These are phyloP conservation scores for Conchocele bisecta DNA, from an alignment of 2,888 invertebrate genomes.

Conservation along the genomic window DNA sequence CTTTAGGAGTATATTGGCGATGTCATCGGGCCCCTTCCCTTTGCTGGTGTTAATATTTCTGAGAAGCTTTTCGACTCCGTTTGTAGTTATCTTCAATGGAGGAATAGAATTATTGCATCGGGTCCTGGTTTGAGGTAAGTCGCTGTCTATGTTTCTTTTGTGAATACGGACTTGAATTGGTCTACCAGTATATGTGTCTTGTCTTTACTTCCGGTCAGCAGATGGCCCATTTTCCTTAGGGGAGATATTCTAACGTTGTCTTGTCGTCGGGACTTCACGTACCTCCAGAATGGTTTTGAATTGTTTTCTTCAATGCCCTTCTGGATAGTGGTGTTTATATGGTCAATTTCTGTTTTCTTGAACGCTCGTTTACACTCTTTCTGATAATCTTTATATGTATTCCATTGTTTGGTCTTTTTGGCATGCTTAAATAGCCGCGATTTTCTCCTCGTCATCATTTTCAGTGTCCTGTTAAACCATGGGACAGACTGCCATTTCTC, in stretches of 20 bases:
- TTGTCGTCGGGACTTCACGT: constrained; percentile 23
- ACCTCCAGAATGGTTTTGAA: constrained; percentile 23
- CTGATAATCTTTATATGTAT: constrained; percentile 5
- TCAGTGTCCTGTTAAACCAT: constrained; percentile 15
- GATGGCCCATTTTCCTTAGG: constrained; percentile 31
- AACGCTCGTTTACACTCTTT: constrained; percentile 19
- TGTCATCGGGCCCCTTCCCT: constrained; percentile 9
- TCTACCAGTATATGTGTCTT: constrained; percentile 31
- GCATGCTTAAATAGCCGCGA: constrained; percentile 23
- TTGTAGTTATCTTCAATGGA: background rate
- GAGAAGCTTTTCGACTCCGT: background rate
- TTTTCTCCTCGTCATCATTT: constrained; percentile 13
- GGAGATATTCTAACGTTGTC: constrained; percentile 18
- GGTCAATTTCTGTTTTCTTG: constrained; percentile 27
- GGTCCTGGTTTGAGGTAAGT: too few species aligned
- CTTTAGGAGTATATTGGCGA: constrained; percentile 12
- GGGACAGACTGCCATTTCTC: constrained; percentile 8
- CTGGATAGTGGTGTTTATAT: constrained; percentile 28
- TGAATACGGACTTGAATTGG: constrained; percentile 51
- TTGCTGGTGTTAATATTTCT: constrained; percentile 23
- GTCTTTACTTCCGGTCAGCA: constrained; percentile 38
- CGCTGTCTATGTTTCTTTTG: too few species aligned
- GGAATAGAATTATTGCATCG: too few species aligned
- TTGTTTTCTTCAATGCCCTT: constrained; percentile 26
- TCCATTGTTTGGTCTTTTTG: constrained; percentile 13